Evolutionary conservation across 1,140 invertebrate species (phyloP), one percentile per base, ranked within the genome.

Genomic region (Andrena cerasifolii): DNA sequence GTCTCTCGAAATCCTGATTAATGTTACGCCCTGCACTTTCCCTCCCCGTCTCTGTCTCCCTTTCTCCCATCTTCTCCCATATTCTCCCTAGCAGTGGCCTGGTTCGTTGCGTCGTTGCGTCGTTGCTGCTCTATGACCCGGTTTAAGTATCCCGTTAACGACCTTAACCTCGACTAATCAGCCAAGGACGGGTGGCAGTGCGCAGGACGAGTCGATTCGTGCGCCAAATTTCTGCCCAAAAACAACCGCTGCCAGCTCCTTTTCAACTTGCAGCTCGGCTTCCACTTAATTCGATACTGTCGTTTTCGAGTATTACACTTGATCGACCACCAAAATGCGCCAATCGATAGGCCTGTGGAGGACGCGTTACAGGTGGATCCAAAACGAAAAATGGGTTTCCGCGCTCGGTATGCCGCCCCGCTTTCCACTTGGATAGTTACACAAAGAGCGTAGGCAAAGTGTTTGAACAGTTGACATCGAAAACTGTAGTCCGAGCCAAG

Each of bases 101-200:
- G 14, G 10, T 47, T 31, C 43, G 8, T 28, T 31, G 40, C 16
- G 31, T 40, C 45, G 7, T 33, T 16, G 36, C 16, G 36, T 21
- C 36, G 36, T 40, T 24, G 36, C 24, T 28, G 4, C 33, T 49
- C 28, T 16, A 8, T 45, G 68, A 74, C 36, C 36, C 67, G 49
- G 61, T 66, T 74, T 31, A 54, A 63, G 58, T 65, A 40, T 54
- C 7, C 10, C 45, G 21, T 43, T 40, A 40, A 40, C 21, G 59
- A 74, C 71, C 71, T 74, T 74, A 31, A 65, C 71, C 71, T 31
- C 47, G 59, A 63, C 71, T 66, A 74, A 74, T 74, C 72, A 66
- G 18, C 61, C 49, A 66, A 53, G 71, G 26, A 74, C 26, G 71
- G 36, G 28, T 31, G 12, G 14, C 24, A n/a, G 56, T 21, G 31